Evolutionary conservation across 1,140 invertebrate species (phyloP).

Genomic region (Bombus balteatus): DNA sequence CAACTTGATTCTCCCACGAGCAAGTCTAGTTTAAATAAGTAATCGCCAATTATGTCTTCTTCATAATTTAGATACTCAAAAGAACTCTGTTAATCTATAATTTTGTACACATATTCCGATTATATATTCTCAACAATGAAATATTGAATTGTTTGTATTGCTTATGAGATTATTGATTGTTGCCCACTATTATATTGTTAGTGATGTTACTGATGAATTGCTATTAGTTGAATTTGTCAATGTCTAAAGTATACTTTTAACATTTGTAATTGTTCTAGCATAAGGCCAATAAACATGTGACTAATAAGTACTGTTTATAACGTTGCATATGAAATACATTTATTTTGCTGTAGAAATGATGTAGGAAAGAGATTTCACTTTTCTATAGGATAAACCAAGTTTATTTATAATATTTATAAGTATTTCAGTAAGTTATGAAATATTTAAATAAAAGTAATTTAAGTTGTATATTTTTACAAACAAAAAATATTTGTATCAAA

Average conservation of each 20-base stretch:
- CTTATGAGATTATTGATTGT: background rate
- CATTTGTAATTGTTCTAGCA: background rate
- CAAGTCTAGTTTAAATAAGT: slow-evolving; percentile 65
- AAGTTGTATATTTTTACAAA: background rate
- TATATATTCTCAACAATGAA: background rate
- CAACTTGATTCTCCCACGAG: slow-evolving; percentile 54
- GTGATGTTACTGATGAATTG: background rate
- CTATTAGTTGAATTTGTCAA: background rate
- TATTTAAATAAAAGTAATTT: slow-evolving; percentile 15
- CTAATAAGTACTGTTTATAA: background rate
- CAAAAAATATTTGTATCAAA: slow-evolving; percentile 11
- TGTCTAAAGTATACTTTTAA: background rate
- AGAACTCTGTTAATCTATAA: background rate
- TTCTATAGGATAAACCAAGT: background rate
- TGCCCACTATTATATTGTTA: background rate
- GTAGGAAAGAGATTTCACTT: background rate
- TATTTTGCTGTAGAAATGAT: background rate
- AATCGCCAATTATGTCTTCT: background rate
- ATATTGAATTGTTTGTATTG: background rate
- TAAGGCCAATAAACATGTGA: background rate
- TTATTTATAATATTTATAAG: background rate
- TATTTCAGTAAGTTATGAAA: background rate
- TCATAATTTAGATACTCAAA: background rate
- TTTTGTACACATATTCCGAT: background rate
- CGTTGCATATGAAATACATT: background rate